Evolutionary conservation across 92 coral and sea anemone genomes (phyloP).

Genomic region (Actinostola sp.): DNA sequence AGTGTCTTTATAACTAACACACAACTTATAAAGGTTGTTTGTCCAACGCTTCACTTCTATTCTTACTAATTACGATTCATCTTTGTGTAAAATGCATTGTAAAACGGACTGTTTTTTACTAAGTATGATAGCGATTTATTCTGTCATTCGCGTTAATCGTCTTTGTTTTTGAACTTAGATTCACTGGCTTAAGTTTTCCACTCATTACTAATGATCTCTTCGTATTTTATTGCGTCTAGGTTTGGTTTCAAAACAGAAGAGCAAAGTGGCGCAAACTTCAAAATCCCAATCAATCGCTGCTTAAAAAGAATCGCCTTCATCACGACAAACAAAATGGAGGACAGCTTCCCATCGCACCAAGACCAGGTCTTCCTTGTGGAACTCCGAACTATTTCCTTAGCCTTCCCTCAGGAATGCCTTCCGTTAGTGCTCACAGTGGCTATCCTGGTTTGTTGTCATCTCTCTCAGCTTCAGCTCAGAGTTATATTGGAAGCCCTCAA

Average conservation of each 20-base stretch:
- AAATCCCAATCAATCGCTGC: conserved; percentile 82
- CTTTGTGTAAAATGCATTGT: neutral
- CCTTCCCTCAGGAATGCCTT: conserved; percentile 82
- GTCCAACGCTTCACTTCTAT: neutral
- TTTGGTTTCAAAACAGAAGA: conserved; percentile 98
- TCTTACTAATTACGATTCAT: too few species aligned
- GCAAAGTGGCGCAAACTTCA: conserved; percentile 99
- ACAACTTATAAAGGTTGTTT: too few species aligned
- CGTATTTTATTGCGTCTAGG: conserved; percentile 48
- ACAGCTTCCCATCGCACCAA: conserved; percentile 96
- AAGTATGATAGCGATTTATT: neutral
- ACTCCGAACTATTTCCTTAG: conserved; percentile 93
- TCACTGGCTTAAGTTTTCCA: neutral
- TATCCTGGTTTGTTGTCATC: conserved; percentile 90
- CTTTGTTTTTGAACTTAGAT: neutral
- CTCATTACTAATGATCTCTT: neutral
- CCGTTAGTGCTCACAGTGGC: conserved; percentile 75
- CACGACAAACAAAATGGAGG: conserved; percentile 69
- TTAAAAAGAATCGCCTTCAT: conserved; percentile 82
- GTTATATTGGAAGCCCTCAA: conserved; percentile 89
- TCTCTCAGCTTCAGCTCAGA: conserved; percentile 78
- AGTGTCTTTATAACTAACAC: too few species aligned
- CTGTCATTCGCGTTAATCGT: neutral
- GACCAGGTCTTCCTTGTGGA: conserved; percentile 94
- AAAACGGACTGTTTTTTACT: neutral